phyloP scores from a whole-genome alignment of 2,113 vertebrate species.

The Dipodomys stephensi region DNA sequence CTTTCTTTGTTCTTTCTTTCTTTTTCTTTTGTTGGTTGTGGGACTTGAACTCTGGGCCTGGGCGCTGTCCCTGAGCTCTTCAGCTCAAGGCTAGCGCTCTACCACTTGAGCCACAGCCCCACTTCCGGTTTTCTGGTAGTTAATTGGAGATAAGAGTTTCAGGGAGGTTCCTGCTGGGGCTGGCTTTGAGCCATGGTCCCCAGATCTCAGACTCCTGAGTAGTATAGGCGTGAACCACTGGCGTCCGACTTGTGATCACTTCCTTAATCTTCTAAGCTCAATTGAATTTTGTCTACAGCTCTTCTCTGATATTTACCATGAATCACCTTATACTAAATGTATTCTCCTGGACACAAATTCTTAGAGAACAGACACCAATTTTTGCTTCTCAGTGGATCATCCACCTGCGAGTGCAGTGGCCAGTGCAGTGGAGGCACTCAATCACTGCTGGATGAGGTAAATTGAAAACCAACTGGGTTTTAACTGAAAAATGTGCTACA shows the following conservation, averaged over 20 bases:
- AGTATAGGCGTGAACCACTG: too few relatives aligned
- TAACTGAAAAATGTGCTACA: conserved; percentile 56
- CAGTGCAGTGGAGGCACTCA: not conserved
- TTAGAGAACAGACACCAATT: conserved; percentile 14
- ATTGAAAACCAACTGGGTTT: conserved; percentile 27
- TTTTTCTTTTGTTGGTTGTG: too few relatives aligned
- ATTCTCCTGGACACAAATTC: not conserved
- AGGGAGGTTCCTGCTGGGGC: too few relatives aligned
- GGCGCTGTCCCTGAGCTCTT: too few relatives aligned
- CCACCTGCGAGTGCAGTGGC: not conserved
- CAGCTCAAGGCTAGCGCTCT: too few relatives aligned
- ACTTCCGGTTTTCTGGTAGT: too few relatives aligned
- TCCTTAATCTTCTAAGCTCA: not conserved
- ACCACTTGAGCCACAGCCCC: too few relatives aligned
- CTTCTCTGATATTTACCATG: conserved; percentile 20
- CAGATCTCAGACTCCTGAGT: too few relatives aligned
- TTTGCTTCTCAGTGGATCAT: conserved; percentile 24
- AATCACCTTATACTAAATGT: not conserved
- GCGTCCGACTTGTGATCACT: not conserved
- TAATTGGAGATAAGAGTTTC: too few relatives aligned
- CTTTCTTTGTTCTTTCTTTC: not conserved
- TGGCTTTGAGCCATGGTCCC: too few relatives aligned
- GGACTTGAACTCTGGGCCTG: too few relatives aligned
- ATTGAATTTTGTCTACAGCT: not conserved
- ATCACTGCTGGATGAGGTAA: not conserved